Evolutionary conservation across 2,888 invertebrate species (phyloP).

Genomic region (Autographa pulchrina): DNA sequence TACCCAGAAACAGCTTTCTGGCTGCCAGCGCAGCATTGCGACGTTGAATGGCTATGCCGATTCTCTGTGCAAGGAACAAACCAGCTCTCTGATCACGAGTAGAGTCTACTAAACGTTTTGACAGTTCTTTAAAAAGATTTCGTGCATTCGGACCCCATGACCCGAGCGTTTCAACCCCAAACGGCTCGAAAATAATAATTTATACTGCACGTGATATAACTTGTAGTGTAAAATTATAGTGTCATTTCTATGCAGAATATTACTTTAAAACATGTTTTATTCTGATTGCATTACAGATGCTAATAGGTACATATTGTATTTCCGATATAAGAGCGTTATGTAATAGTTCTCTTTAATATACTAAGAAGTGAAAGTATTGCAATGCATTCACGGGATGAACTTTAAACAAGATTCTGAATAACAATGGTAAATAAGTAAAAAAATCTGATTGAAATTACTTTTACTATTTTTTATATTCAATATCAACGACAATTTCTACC

Average conservation of each 20-base stretch:
- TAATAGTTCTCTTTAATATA: not conserved
- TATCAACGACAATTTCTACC: too few species aligned
- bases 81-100: too few species aligned
- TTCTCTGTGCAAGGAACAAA: too few species aligned
- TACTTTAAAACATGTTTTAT: not conserved
- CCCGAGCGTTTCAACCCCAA: too few species aligned
- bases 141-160: too few species aligned
- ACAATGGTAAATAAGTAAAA: not conserved
- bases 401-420: not conserved
- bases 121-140: too few species aligned
- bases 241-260: not conserved
- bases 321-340: not conserved
- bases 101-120: too few species aligned
- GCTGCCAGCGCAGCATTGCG: too few species aligned
- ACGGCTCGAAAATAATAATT: too few species aligned
- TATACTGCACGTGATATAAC: not conserved
- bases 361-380: not conserved
- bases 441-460: not conserved
- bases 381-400: constrained; percentile 2
- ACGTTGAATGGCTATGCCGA: too few species aligned
- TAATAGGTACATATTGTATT: not conserved
- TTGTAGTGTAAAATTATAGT: not conserved
- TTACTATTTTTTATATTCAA: too few species aligned
- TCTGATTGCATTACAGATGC: constrained; percentile 4
- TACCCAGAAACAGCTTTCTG: too few species aligned